These are phyloP conservation scores for Leucosticte australis DNA, from an alignment of 2,113 vertebrate genomes.

Conservation along the genomic window DNA sequence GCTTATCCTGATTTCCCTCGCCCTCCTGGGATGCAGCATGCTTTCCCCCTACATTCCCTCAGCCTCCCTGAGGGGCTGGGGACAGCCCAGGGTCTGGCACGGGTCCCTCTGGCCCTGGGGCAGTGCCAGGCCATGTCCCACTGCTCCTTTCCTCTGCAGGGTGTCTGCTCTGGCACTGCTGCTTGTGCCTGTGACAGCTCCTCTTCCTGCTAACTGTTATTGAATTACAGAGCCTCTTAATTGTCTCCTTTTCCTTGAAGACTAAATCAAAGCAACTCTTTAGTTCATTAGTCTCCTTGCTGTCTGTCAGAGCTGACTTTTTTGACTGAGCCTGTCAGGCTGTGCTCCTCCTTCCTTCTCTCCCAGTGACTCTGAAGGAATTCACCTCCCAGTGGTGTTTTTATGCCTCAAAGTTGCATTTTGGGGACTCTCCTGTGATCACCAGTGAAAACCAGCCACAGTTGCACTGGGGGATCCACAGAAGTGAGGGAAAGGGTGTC, in stretches of 20 bases:
- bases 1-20: background rate
- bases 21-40: background rate
- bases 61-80: background rate
- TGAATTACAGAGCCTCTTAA: slow-evolving; percentile 41
- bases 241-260: slow-evolving; percentile 52
- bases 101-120: background rate
- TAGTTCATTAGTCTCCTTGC: slow-evolving; percentile 23
- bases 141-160: background rate
- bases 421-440: accelerated
- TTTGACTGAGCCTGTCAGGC: slow-evolving; percentile 25
- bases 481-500: background rate
- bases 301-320: slow-evolving; percentile 46
- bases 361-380: background rate
- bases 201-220: slow-evolving; percentile 39
- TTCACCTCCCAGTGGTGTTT: background rate
- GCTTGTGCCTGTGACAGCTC: slow-evolving; percentile 2
- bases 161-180: background rate
- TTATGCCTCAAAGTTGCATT: background rate
- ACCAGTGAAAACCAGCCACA: accelerated
- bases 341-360: background rate
- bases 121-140: accelerated
- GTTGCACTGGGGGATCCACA: accelerated
- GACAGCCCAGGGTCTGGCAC: accelerated
- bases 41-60: background rate
- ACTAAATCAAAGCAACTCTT: slow-evolving; percentile 58